Evolutionary conservation across 2,888 invertebrate genomes (phyloP), one percentile per base, ranked within the genome.

Genomic region (Lysandra coridon): DNA sequence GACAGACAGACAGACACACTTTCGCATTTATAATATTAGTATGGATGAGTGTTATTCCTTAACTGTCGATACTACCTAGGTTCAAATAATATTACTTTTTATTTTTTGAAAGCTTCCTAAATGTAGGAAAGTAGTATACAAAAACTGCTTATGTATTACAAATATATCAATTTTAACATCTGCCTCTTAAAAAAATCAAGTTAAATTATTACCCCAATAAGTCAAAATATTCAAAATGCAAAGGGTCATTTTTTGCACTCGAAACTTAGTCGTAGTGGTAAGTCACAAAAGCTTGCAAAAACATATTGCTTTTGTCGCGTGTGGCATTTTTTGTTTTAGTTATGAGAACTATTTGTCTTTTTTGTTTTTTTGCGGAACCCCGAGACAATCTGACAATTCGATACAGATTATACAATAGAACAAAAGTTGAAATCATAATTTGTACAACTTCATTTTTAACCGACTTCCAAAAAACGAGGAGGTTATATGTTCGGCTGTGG

Each of bases 221-320:
- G 14, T 37, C 33, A 69, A 69, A 69, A 30, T 3, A 14, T 69
- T 69, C 14, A 69, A 37, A 33, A 69, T 33, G 12, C 69, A 5
- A 33, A 60, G 33, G 79, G 75, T 23, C 33, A 60, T 79, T 30
- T 17, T 64, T 69, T 80, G 78, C 75, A 64, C 69, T 40, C 62
- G 74, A 81, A 80, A 57, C 14, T 2, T 14, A 80, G 80, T n/a
- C n/a, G 81, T 83, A 81, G 82, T 83, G 81, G 84, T 83, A 83
- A 69, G 37, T 69, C 69, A 82, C 82, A 79, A 85, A 86, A 87
- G 82, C 85, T 84, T 85, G 86, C 85, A 85, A 84, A 86, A 85
- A 85, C 87, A 88, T 88, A 87, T 88, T 87, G 86, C 86, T 84
- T 84, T 84, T 85, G 87, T 87, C 88, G 88, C 89, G 88, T 88